A percentile compares a stretch with the other conserved stretches of the same genome.
These are phyloP conservation scores for Laodelphax striatellus DNA, from an alignment of 1,140 invertebrate species.

Conservation along the genomic window DNA sequence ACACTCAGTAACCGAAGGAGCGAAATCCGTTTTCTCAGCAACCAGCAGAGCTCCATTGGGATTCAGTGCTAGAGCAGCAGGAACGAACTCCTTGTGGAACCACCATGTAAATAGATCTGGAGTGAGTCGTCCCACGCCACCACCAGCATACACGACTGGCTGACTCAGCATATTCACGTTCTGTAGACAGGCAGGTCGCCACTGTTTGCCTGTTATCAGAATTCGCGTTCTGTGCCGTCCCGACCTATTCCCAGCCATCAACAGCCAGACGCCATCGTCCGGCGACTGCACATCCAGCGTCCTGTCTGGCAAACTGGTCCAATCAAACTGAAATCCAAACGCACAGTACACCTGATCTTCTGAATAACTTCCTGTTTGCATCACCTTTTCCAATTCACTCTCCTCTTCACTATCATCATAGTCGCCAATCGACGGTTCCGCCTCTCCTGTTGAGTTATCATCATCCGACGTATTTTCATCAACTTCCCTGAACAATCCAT, in stretches of 20 bases:
- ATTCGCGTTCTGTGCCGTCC: slow-evolving; percentile 38
- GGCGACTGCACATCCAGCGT: slow-evolving; percentile 11
- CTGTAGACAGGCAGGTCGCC: slow-evolving; percentile 36
- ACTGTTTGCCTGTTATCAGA: slow-evolving; percentile 36
- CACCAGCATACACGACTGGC: slow-evolving; percentile 40
- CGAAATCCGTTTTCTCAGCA: slow-evolving; percentile 31
- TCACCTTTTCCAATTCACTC: neutral
- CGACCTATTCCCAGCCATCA: slow-evolving; percentile 37
- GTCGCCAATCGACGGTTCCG: neutral
- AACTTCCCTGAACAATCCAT: slow-evolving; percentile 13
- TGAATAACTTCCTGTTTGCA: slow-evolving; percentile 24
- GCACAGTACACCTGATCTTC: slow-evolving; percentile 36
- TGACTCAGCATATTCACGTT: slow-evolving; percentile 42
- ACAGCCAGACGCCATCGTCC: slow-evolving; percentile 35
- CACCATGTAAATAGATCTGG: slow-evolving; percentile 40
- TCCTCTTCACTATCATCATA: slow-evolving; percentile 1
- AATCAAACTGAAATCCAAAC: slow-evolving; percentile 35
- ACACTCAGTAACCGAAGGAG: slow-evolving; percentile 31
- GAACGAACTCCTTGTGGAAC: slow-evolving; percentile 39
- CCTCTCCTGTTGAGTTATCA: neutral
- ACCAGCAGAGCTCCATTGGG: slow-evolving; percentile 34
- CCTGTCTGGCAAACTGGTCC: slow-evolving; percentile 35
- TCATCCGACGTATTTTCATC: neutral
- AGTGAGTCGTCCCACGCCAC: slow-evolving; percentile 35
- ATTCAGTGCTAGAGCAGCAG: slow-evolving; percentile 37